These are phyloP conservation scores for Murina feae DNA, from an alignment of 2,113 vertebrate genomes.

Conservation along the genomic window DNA sequence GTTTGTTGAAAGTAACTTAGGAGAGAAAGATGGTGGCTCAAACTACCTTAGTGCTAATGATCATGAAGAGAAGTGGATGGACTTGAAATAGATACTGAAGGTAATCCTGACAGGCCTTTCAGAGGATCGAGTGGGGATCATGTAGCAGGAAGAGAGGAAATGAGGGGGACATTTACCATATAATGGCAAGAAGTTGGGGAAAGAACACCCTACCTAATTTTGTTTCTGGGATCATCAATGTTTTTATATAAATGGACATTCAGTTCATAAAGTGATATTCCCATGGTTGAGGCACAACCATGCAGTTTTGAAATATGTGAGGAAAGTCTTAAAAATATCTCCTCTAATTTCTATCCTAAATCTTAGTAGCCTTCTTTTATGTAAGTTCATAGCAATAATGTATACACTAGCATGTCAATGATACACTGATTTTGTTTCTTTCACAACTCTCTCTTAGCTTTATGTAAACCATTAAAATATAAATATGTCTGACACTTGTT, in stretches of 20 bases:
- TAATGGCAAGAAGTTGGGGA: not conserved
- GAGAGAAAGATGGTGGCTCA: accelerated
- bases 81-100: not conserved
- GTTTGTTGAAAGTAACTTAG: not conserved
- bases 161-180: not conserved
- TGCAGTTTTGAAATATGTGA: not conserved
- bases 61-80: not conserved
- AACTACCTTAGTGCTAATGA: accelerated
- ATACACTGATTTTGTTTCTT: not conserved
- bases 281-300: not conserved
- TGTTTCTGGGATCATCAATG: not conserved
- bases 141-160: not conserved
- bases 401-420: not conserved
- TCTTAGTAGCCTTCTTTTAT: not conserved
- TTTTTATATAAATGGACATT: not conserved
- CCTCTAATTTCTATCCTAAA: not conserved
- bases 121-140: not conserved
- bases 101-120: not conserved
- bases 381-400: not conserved
- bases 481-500: not conserved
- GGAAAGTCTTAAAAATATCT: not conserved
- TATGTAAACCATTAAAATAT: not conserved
- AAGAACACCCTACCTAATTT: not conserved
- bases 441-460: not conserved
- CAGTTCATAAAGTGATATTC: not conserved